Evolutionary conservation across 2,888 invertebrate genomes (phyloP).

Genomic region (Ornithoptera priamus): DNA sequence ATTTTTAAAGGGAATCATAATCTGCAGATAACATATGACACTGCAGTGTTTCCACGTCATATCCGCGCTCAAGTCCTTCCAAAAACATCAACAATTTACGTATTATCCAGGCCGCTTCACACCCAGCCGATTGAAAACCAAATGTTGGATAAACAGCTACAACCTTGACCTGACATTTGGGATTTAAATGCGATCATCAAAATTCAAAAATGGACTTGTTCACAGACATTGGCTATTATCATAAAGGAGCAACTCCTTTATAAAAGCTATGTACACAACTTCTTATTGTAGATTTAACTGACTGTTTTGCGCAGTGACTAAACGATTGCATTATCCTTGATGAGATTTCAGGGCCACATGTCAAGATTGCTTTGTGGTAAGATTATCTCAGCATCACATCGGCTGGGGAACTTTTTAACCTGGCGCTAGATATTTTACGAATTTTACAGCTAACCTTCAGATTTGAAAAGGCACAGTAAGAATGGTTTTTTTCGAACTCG

Average conservation of each 20-base stretch:
- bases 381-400: no score
- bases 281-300: no score
- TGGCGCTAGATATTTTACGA: no score
- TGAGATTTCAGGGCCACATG: no score
- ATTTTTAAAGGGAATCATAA: not conserved
- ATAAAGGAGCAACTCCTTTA: slow-evolving; percentile 15
- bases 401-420: no score
- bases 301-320: no score
- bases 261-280: not conserved
- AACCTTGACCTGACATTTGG: slow-evolving; percentile 34
- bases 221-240: slow-evolving; percentile 19
- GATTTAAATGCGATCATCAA: slow-evolving; percentile 16
- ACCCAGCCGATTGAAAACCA: slow-evolving; percentile 25
- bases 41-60: not conserved
- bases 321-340: no score
- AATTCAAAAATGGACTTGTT: slow-evolving; percentile 23
- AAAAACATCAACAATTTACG: not conserved
- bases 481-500: no score
- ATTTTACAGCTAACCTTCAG: no score
- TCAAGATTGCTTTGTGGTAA: no score
- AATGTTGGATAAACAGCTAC: slow-evolving; percentile 16
- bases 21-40: not conserved
- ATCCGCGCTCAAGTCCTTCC: not conserved
- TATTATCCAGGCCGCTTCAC: not conserved
- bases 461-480: no score